Evolutionary conservation across 2,113 vertebrate species (phyloP).

Genomic region (Gallinago paraguaiae): DNA sequence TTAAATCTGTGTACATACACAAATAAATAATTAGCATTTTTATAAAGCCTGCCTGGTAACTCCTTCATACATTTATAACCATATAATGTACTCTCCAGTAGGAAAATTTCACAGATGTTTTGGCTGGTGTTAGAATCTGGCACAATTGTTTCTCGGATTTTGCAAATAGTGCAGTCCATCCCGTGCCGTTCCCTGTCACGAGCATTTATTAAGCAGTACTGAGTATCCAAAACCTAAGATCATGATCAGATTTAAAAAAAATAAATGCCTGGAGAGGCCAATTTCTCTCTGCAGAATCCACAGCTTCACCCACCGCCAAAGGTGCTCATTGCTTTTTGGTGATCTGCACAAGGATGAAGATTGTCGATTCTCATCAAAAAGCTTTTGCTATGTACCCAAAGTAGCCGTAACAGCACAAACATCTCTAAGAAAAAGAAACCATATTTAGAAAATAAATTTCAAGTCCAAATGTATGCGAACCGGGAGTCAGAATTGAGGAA

Average conservation of each 20-base stretch:
- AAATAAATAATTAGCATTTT: conserved; percentile 70
- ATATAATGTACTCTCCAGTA: not conserved
- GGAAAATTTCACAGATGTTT: conserved; percentile 45
- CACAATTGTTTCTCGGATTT: not conserved
- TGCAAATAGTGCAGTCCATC: not conserved
- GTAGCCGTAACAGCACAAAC: not conserved
- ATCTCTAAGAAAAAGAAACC: not conserved
- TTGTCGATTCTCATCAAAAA: not conserved
- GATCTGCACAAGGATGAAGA: not conserved
- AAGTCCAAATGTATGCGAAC: not conserved
- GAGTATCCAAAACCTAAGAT: not conserved
- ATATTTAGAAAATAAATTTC: fast-evolving
- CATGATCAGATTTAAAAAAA: not conserved
- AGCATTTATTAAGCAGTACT: not conserved
- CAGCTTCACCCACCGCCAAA: not conserved
- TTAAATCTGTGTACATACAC: conserved; percentile 54
- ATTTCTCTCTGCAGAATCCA: not conserved
- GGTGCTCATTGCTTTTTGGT: not conserved
- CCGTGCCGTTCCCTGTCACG: not conserved
- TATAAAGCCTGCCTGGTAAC: conserved; percentile 43
- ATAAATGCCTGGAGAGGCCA: not conserved
- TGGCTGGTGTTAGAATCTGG: conserved; percentile 13
- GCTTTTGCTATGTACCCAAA: fast-evolving
- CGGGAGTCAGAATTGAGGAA: too few species aligned
- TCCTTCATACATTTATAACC: conserved; percentile 22